These are phyloP conservation scores for Zalophus californianus DNA, from an alignment of 2,797 vertebrate species.

Conservation along the genomic window DNA sequence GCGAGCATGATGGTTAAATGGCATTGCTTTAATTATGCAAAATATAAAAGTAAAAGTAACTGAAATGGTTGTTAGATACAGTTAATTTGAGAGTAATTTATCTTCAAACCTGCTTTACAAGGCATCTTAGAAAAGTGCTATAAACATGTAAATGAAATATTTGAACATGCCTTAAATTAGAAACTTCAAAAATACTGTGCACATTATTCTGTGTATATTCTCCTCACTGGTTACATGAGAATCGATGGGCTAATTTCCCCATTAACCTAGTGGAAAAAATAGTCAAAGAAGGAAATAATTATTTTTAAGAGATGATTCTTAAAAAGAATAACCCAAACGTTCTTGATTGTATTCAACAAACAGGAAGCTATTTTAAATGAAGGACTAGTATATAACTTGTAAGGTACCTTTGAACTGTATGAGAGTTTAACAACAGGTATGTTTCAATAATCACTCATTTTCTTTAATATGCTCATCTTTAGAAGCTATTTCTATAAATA, in stretches of 20 bases:
- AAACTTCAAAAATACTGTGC: constrained; percentile 72
- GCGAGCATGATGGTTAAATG: constrained; percentile 59
- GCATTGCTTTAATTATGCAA: constrained; percentile 66
- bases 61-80: constrained; percentile 55
- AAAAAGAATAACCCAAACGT: constrained; percentile 62
- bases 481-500: constrained; percentile 60
- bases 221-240: constrained; percentile 21
- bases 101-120: constrained; percentile 69
- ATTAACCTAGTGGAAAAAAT: not conserved
- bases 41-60: constrained; percentile 59
- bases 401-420: constrained; percentile 41
- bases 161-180: constrained; percentile 88
- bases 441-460: constrained; percentile 56
- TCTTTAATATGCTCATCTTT: constrained; percentile 49
- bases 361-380: constrained; percentile 51
- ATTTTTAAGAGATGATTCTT: constrained; percentile 69
- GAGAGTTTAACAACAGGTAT: constrained; percentile 52
- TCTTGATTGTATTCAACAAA: constrained; percentile 54
- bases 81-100: constrained; percentile 65
- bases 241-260: constrained; percentile 23
- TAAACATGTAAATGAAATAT: constrained; percentile 82
- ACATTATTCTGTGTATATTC: constrained; percentile 74
- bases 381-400: not conserved
- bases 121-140: constrained; percentile 69
- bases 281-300: not conserved